Conservation (phyloP, 2,797 vertebrate genomes). For the Pangasius krempfi region DNA sequence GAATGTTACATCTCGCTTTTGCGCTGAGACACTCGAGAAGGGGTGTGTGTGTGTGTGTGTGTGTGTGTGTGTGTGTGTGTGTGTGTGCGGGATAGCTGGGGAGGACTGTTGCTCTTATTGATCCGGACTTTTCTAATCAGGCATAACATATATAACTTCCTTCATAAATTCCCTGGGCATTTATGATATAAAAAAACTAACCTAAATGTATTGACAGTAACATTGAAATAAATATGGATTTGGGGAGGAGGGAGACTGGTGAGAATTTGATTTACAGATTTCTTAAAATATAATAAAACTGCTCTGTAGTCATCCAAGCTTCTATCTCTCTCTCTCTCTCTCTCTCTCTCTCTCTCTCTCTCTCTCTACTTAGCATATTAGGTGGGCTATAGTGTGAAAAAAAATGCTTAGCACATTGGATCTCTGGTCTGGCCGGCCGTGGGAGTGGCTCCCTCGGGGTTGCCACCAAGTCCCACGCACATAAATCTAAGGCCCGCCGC, state of each 20-base stretch:
- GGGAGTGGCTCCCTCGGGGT: constrained; percentile 80
- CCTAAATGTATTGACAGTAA: constrained; percentile 92
- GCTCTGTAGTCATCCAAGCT: constrained; percentile 72
- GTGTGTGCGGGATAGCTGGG: background rate
- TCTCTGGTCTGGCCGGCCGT: constrained; percentile 76
- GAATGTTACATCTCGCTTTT: constrained; percentile 57
- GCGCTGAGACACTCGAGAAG: constrained; percentile 25
- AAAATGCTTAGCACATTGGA: constrained; percentile 90
- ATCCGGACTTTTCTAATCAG: constrained; percentile 80
- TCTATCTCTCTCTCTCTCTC: constrained; percentile 35
- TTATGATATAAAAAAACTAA: constrained; percentile 79
- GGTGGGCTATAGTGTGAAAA: constrained; percentile 84
- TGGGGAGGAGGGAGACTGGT: constrained; percentile 73
- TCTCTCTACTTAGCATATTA: constrained; percentile 83
- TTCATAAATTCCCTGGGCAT: constrained; percentile 84
- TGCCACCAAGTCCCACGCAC: constrained; percentile 77
- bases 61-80: constrained; percentile 11
- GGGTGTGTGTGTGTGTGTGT: background rate
- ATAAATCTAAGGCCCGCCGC: constrained; percentile 87
- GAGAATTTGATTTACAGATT: constrained; percentile 86
- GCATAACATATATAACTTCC: constrained; percentile 86
- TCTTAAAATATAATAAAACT: constrained; percentile 83
- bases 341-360: constrained; percentile 36
- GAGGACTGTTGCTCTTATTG: constrained; percentile 60
- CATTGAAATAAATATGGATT: constrained; percentile 89